Evolutionary conservation across 2,888 invertebrate genomes (phyloP), one percentile per base, ranked within the genome.

Genomic region (Philaethria dido): DNA sequence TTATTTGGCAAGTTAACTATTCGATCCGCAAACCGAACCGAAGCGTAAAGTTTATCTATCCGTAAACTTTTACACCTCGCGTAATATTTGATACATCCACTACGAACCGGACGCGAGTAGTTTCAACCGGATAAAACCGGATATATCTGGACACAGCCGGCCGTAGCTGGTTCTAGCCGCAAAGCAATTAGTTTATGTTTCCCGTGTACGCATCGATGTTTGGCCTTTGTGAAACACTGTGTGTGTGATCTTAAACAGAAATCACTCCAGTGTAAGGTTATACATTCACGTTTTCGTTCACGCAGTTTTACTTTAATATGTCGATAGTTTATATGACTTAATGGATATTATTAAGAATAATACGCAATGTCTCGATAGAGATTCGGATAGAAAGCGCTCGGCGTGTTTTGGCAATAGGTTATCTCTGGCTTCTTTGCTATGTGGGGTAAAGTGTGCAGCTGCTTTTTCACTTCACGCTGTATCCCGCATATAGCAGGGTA

Each of bases 91-190:
- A 66, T 66, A 20, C 55, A 62, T 68, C 64, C 66, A 36, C 45
- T 39, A 36, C 18, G 25, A 70, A 68, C 69, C 69, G 60, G 62
- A 70, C 63, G 73, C 70, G 70, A 72, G 71, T 72, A 74, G 73
- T 77, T 77, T 70, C 71, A 73, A 69, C 76, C 67, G 67, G 74
- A 72, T 66, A 64, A 70, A 72, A 70, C 71, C 68, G 70, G 75
- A 66, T 71, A 68, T 72, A 68, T 62, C 72, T 55, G 62, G 69
- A 71, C 61, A 69, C 60, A 62, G 33, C 71, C 44, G 61, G 66
- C 42, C 67, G 62, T 66, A 68, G 66, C 48, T 11, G 48, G 68
- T 47, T 47, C 42, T 44, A 22, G 47, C 57, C 55, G 42, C 55
- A 48, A 50, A 64, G 61, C 61, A 68, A 68, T 68, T 64, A 68